phyloP scores from a whole-genome alignment of 2,888 invertebrate genomes.

The Pollenia angustigena region DNA sequence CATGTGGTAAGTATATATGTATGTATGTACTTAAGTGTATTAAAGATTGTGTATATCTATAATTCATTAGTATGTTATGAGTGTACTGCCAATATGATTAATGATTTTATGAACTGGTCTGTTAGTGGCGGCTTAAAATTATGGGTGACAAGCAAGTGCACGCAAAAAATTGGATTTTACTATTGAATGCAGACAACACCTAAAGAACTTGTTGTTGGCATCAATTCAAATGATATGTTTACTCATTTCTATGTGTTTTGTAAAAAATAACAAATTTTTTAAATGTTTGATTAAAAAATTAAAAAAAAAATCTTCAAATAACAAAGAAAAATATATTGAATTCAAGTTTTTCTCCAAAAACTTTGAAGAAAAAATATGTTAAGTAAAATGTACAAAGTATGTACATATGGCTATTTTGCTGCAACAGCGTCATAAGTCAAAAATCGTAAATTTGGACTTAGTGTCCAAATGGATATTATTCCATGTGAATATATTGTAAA shows the following conservation, averaged over 20 bases:
- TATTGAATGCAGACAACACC: not conserved
- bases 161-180: conserved; percentile 18
- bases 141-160: conserved; percentile 40
- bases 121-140: conserved; percentile 23
- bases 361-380: too few species aligned
- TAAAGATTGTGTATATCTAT: not conserved
- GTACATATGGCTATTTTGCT: too few species aligned
- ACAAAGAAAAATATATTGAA: not conserved
- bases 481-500: too few species aligned
- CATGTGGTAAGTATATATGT: conserved; percentile 83
- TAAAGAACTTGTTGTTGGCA: conserved; percentile 42
- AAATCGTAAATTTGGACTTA: too few species aligned
- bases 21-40: not conserved
- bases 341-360: too few species aligned
- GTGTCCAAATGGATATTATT: too few species aligned
- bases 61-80: not conserved
- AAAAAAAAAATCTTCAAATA: not conserved
- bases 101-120: conserved; percentile 40
- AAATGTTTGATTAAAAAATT: not conserved
- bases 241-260: not conserved
- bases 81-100: conserved; percentile 12
- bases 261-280: too few species aligned
- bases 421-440: too few species aligned
- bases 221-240: conserved; percentile 40
- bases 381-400: too few species aligned